phyloP scores from a whole-genome alignment of 2,888 invertebrate genomes.

The Operophtera brumata region DNA sequence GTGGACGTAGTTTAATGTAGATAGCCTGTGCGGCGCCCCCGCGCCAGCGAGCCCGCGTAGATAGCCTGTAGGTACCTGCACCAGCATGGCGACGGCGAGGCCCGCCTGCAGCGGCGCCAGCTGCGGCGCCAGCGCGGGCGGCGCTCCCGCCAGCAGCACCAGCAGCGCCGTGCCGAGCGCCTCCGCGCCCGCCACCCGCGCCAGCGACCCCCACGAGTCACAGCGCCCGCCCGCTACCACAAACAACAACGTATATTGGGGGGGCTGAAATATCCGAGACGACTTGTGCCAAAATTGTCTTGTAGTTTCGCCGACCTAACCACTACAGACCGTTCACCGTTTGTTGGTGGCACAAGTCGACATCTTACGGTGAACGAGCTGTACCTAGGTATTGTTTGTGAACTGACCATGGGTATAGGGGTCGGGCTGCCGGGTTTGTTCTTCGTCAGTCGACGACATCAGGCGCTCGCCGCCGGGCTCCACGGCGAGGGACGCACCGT shows the following conservation, averaged over 20 bases:
- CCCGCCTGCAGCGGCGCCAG: slow-evolving; percentile 79
- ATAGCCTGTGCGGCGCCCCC: no score
- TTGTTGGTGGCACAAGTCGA: no score
- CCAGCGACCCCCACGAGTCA: slow-evolving; percentile 29
- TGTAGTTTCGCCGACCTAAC: no score
- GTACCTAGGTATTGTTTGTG: no score
- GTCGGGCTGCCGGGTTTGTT: neutral
- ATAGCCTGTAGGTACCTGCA: slow-evolving; percentile 76
- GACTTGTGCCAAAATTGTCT: no score
- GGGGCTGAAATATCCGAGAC: no score
- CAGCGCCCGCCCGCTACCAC: slow-evolving; percentile 15
- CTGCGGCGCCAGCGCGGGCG: slow-evolving; percentile 42
- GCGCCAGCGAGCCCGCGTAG: no score
- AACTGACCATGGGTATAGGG: neutral
- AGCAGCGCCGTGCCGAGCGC: slow-evolving; percentile 84
- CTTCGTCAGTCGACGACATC: neutral
- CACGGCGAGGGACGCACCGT: no score
- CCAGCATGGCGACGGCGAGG: slow-evolving; percentile 83
- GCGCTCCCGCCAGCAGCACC: slow-evolving; percentile 80
- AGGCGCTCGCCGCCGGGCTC: neutral
- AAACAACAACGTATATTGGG: no score
- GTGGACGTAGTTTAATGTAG: no score
- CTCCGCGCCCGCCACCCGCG: slow-evolving; percentile 79
- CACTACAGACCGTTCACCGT: no score
- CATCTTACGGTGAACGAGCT: no score